Evolutionary conservation across 30 jellyfish, hydroid and myxozoan species (phyloP).

Genomic region (Hydractinia symbiolongicarpus): DNA sequence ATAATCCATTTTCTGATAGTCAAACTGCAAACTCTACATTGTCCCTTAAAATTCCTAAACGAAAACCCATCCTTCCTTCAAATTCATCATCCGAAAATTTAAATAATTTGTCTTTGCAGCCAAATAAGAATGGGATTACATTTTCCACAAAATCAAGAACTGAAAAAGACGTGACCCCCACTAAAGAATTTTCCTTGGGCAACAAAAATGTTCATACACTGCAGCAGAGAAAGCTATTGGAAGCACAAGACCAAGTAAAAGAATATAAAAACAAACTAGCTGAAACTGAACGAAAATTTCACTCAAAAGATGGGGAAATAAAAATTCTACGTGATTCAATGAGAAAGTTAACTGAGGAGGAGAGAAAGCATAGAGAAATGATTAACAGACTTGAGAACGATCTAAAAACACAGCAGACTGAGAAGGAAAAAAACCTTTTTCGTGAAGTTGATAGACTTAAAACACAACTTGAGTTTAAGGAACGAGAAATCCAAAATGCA

Average conservation of each 20-base stretch:
- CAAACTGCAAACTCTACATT: neutral
- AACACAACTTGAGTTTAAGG: conserved; percentile 81
- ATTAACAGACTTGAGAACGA: conserved; percentile 36
- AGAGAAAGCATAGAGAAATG: conserved; percentile 20
- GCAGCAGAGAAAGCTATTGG: neutral
- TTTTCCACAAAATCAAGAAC: neutral
- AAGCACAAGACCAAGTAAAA: conserved; percentile 10
- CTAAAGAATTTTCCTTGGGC: neutral
- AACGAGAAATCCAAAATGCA: conserved; percentile 59
- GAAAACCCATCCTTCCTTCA: neutral
- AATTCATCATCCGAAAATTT: neutral
- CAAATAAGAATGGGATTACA: neutral
- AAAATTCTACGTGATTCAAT: conserved; percentile 69
- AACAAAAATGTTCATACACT: too few relatives aligned
- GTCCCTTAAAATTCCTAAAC: neutral
- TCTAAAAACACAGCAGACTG: conserved; percentile 44
- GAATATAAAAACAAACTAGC: conserved; percentile 27
- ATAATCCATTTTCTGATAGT: too few relatives aligned
- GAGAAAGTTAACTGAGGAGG: conserved; percentile 49
- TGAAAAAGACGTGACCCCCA: neutral
- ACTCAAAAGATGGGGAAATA: conserved; percentile 82
- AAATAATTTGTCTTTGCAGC: neutral
- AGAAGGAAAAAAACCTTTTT: conserved; percentile 41
- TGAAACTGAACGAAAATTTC: conserved; percentile 33
- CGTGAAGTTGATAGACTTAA: conserved; percentile 63